Percentiles rank a stretch among this genome's conserved stretches.
Evolutionary conservation across 2,888 invertebrate genomes (phyloP).

Genomic region (Beris chalybata): DNA sequence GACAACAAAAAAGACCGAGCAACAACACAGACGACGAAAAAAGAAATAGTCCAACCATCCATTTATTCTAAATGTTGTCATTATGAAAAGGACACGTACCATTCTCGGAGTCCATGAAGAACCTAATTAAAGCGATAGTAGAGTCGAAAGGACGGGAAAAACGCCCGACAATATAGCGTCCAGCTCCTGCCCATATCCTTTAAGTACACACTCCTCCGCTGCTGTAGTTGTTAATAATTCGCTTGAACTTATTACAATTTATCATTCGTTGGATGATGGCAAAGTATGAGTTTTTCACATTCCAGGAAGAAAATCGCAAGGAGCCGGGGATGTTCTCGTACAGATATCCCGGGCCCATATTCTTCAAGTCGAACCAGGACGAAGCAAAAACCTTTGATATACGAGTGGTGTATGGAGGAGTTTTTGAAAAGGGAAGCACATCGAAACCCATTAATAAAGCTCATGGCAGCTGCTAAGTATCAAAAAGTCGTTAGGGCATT

Average conservation of each 20-base stretch:
- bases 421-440: conserved; percentile 26
- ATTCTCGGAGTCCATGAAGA: no score
- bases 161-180: not conserved
- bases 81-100: no score
- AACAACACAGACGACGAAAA: no score
- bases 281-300: conserved; percentile 25
- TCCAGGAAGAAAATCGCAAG: not conserved
- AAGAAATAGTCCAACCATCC: no score
- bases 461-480: conserved; percentile 40
- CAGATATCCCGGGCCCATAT: conserved; percentile 7
- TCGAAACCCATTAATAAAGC: conserved; percentile 39
- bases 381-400: conserved; percentile 8
- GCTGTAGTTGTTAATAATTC: conserved; percentile 27
- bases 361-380: conserved; percentile 15
- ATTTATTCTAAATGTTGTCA: no score
- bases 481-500: conserved; percentile 40
- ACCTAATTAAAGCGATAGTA: conserved; percentile 21
- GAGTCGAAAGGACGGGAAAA: conserved; percentile 2
- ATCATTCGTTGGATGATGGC: conserved; percentile 28
- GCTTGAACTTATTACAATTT: conserved; percentile 33
- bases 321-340: conserved; percentile 17
- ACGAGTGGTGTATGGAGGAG: not conserved
- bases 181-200: not conserved
- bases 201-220: not conserved
- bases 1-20: no score